Conservation (phyloP, 2,797 vertebrate species). For the Sebastes baramenuke region DNA sequence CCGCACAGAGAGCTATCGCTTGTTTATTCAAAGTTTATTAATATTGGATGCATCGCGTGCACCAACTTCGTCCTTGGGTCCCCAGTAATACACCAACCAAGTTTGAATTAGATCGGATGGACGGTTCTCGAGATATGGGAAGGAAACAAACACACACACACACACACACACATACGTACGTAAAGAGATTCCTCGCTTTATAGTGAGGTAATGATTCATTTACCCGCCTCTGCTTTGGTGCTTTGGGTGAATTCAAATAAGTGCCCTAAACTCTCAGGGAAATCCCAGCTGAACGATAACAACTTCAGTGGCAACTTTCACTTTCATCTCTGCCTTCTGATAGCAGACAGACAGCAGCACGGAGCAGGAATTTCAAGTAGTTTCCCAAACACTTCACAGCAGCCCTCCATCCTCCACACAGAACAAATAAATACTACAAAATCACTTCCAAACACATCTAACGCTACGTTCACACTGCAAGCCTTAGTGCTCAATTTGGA, state of each 20-base stretch:
- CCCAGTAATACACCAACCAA: background rate
- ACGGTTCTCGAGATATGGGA: background rate
- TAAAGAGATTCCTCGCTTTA: background rate
- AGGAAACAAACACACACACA: background rate
- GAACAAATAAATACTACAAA: constrained; percentile 12
- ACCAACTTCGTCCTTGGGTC: background rate
- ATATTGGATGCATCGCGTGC: background rate
- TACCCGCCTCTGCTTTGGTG: background rate
- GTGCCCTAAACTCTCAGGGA: constrained; percentile 25
- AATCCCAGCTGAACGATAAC: constrained; percentile 47
- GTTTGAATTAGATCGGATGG: background rate
- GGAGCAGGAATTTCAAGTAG: constrained; percentile 38
- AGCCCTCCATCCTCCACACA: background rate
- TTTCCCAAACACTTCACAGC: constrained; percentile 15
- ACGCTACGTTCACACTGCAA: background rate
- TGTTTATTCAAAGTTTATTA: background rate
- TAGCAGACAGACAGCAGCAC: constrained; percentile 5
- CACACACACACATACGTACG: no score
- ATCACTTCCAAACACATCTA: background rate
- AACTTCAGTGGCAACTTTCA: constrained; percentile 32
- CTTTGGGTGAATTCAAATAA: constrained; percentile 4
- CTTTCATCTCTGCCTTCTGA: constrained; percentile 48
- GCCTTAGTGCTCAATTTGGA: background rate
- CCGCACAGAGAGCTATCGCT: accelerated
- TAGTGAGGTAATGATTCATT: constrained; percentile 12